Percentiles rank a stretch among this genome's conserved stretches.
phyloP scores from a whole-genome alignment of 2,113 vertebrate genomes.

The Lampris megalopsis region DNA sequence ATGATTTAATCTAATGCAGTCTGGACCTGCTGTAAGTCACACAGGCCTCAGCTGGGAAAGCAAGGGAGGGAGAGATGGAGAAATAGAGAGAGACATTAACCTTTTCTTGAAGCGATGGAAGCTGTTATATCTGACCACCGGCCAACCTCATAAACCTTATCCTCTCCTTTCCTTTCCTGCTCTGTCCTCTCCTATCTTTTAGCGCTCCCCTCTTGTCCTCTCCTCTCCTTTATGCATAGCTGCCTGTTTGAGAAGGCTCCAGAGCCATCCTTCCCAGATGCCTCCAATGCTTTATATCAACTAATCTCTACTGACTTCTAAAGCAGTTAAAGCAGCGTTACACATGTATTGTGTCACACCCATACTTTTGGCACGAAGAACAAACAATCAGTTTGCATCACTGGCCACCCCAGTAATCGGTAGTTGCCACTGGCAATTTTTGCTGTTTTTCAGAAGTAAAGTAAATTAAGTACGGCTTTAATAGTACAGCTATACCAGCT shows the following conservation, averaged over 20 bases:
- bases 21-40: conserved; percentile 98
- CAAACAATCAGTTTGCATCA: conserved; percentile 35
- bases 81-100: conserved; percentile 79
- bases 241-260: conserved; percentile 23
- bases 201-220: conserved; percentile 15
- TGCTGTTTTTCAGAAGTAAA: conserved; percentile 19
- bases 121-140: conserved; percentile 76
- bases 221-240: not conserved
- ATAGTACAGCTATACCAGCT: not conserved
- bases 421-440: conserved; percentile 45
- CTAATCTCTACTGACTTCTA: conserved; percentile 16
- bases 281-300: conserved; percentile 21
- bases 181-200: not conserved
- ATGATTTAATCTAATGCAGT: conserved; percentile 99
- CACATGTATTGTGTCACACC: not conserved
- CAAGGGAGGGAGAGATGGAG: conserved; percentile 65
- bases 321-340: conserved; percentile 20
- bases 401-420: conserved; percentile 34
- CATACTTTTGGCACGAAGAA: conserved; percentile 28
- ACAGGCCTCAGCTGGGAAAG: conserved; percentile 87
- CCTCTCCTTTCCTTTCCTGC: conserved; percentile 33
- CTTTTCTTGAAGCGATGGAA: conserved; percentile 74
- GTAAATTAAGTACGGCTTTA: too few relatives aligned
- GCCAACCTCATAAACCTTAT: conserved; percentile 64
- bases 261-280: conserved; percentile 17